These are phyloP conservation scores for Aporophyla lueneburgensis DNA, from an alignment of 2,888 invertebrate genomes.

Conservation along the genomic window DNA sequence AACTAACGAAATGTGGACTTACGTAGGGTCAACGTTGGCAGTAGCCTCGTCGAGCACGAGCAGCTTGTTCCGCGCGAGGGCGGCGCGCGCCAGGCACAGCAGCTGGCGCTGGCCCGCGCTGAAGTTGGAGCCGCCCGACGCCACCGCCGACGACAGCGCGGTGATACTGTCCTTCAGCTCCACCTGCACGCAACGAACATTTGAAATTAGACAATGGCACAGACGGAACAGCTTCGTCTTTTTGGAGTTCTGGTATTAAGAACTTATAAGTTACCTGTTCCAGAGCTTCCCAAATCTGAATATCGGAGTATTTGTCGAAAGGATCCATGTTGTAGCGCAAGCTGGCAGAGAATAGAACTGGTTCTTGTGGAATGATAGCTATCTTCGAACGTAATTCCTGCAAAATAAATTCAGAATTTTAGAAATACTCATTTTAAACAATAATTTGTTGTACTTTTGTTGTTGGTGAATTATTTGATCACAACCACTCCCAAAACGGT, in stretches of 20 bases:
- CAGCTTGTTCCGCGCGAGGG: constrained; percentile 95
- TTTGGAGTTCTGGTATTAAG: neutral
- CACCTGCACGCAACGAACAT: constrained; percentile 86
- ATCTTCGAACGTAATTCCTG: constrained; percentile 92
- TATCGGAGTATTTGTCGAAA: constrained; percentile 90
- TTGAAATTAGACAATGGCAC: neutral
- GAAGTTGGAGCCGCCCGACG: constrained; percentile 95
- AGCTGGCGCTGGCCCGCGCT: constrained; percentile 97
- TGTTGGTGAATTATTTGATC: no score
- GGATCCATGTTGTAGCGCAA: constrained; percentile 93
- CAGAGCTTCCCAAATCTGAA: constrained; percentile 90
- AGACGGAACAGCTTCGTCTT: neutral
- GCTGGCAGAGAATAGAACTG: constrained; percentile 91
- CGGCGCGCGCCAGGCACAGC: constrained; percentile 95
- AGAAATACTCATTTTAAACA: neutral
- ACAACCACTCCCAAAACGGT: no score
- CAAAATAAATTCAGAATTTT: constrained; percentile 31
- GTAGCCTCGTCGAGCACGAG: constrained; percentile 97
- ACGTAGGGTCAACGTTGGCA: constrained; percentile 97
- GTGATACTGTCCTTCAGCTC: constrained; percentile 93
- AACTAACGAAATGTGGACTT: constrained; percentile 50
- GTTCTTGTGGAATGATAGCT: constrained; percentile 92
- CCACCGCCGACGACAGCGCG: constrained; percentile 91
- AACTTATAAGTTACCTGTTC: constrained; percentile 86
- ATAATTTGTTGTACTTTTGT: neutral